Conservation (phyloP, 2,113 vertebrate genomes). For the Alexandromys fortis region DNA sequence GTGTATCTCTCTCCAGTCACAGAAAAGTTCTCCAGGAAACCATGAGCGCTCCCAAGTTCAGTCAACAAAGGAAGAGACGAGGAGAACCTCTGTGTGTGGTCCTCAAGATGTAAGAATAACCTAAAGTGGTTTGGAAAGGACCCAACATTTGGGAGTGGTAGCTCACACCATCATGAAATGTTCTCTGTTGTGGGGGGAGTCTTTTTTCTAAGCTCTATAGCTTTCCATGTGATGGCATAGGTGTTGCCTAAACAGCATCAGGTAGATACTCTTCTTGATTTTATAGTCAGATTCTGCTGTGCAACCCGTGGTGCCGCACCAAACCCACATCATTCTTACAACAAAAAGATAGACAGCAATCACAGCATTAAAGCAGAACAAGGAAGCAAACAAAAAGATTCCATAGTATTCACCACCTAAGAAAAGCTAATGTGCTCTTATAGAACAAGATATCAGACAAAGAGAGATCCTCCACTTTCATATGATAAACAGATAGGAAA, state of each 20-base stretch:
- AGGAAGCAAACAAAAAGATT: background rate
- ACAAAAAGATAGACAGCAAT: background rate
- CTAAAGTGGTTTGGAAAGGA: slow-evolving; percentile 8
- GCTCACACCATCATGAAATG: background rate
- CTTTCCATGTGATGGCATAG: background rate
- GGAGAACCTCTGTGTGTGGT: slow-evolving; percentile 76
- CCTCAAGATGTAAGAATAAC: slow-evolving; percentile 85
- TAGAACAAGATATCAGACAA: background rate
- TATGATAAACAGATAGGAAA: background rate
- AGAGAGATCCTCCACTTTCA: background rate
- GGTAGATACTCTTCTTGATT: background rate
- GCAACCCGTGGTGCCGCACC: background rate
- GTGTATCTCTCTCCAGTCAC: slow-evolving; percentile 25
- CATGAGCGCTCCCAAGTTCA: slow-evolving; percentile 65
- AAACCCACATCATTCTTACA: background rate
- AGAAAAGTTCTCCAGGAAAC: slow-evolving; percentile 70
- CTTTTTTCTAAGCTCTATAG: background rate
- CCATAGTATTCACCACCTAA: background rate
- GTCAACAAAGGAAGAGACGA: slow-evolving; percentile 79
- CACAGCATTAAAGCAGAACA: background rate
- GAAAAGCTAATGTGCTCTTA: background rate
- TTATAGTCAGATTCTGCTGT: background rate
- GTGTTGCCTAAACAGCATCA: background rate
- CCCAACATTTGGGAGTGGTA: background rate
- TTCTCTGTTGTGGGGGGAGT: background rate